Base-by-base conservation (phyloP, 2,113 vertebrate species). In the Hiodon tergisus region DNA sequence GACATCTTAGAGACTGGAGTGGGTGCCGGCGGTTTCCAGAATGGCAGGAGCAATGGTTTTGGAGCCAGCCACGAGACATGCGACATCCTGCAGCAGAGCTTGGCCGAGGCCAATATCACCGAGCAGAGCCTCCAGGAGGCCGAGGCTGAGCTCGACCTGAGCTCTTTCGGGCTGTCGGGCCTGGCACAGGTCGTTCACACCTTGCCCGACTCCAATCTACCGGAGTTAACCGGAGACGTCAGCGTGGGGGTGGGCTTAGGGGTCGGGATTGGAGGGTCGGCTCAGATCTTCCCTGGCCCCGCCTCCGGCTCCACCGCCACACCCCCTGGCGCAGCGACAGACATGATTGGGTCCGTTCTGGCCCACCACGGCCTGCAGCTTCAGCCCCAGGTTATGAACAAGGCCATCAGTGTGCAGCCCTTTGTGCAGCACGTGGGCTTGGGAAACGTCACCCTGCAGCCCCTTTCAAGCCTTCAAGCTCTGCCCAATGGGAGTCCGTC, bases 51-150 rank as follows among this genome's bases (percentile, higher is more conserved):
- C 84, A 90, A 89, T 73, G 88, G 89, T 79, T 87, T 91, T 67
- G 90, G 88, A 79, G 88, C 86, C 3, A 93, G 88, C 52, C 79
- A 95, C 0, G 96, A 96, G 79, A 94, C 97, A 0, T 99, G 96
- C 6, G 97, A 99, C 91, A 99, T 99, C 86, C 92, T 99, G 2
- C 97, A 97, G 86, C 97, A 98, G 91, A 98, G 96, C 83, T 86
- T 99, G 74, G 95, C 96, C 0, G 97, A 98, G 83, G 97, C 97
- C 71, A 98, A 98, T 87, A 99, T 98, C 91, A 98, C 97, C 0
- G 96, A 98, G 83, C 97, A 99, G 86, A 98, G 95, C 0, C 79
- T 99, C 72, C 91, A 93, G 80, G 96, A 97, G 81, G 95, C 95
- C 0, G 95, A 98, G 59, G 95, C 93, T 0, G 96, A 98, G 82